Conservation (phyloP, 2,113 vertebrate genomes). For the Prunella fulvescens region DNA sequence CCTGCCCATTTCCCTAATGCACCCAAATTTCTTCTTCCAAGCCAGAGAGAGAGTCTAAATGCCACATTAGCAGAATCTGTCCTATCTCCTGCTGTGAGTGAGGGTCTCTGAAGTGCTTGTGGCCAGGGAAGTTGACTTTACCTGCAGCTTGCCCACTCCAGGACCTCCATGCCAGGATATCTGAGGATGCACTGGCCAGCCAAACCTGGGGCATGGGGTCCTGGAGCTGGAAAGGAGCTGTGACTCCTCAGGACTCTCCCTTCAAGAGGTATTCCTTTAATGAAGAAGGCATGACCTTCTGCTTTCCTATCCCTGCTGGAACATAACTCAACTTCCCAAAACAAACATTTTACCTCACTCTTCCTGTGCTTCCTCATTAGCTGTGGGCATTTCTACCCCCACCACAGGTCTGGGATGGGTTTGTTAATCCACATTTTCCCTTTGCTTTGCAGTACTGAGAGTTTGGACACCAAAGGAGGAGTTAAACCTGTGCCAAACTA, state of each 20-base stretch:
- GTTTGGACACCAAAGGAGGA: not conserved
- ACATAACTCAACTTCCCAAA: not conserved
- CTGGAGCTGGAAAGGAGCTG: not conserved
- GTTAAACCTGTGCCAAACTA: not conserved
- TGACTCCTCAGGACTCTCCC: not conserved
- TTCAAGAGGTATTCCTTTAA: not conserved
- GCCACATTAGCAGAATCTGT: not conserved
- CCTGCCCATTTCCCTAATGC: not conserved
- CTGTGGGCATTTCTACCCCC: not conserved
- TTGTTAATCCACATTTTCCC: not conserved
- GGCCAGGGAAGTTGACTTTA: not conserved
- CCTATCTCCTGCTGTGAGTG: not conserved
- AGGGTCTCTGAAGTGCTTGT: not conserved
- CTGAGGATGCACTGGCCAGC: not conserved
- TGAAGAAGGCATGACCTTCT: not conserved
- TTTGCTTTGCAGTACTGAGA: not conserved
- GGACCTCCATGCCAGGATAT: not conserved
- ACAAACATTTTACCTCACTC: not conserved
- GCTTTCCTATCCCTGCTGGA: not conserved
- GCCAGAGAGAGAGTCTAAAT: not conserved
- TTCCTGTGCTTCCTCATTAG: not conserved
- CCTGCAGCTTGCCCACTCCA: not conserved
- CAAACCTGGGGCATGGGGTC: fast-evolving
- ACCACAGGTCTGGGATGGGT: not conserved
- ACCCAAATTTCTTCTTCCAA: not conserved